These are phyloP conservation scores for Drosophila leontia DNA, from an alignment of 1,140 invertebrate species.

Conservation along the genomic window DNA sequence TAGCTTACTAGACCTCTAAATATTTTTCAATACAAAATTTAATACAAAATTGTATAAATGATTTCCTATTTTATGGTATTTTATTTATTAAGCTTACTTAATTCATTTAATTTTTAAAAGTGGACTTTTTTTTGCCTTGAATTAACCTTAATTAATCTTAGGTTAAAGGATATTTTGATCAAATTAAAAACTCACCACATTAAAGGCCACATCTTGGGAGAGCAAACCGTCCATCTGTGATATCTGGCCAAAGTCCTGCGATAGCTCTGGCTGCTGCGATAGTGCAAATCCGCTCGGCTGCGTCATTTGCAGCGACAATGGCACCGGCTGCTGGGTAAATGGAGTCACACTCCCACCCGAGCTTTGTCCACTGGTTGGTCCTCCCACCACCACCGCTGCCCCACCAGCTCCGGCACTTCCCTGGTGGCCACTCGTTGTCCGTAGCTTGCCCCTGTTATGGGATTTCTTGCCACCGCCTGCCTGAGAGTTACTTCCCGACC, in stretches of 20 bases:
- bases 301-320: constrained; percentile 89
- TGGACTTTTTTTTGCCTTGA: too few species aligned
- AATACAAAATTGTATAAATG: too few species aligned
- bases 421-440: background rate
- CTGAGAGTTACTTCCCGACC: background rate
- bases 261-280: constrained; percentile 93
- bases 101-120: too few species aligned
- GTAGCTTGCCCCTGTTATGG: constrained; percentile 16
- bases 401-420: constrained; percentile 6
- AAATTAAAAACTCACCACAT: constrained; percentile 60
- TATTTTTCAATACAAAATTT: too few species aligned
- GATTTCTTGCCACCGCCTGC: constrained; percentile 44
- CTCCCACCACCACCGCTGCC: background rate
- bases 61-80: too few species aligned
- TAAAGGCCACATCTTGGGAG: constrained; percentile 91
- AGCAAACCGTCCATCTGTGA: constrained; percentile 97
- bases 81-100: too few species aligned
- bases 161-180: too few species aligned
- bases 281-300: constrained; percentile 88
- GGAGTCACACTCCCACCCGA: constrained; percentile 26
- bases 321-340: constrained; percentile 86
- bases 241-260: constrained; percentile 96
- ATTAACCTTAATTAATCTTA: too few species aligned
- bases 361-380: background rate
- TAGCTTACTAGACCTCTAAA: too few species aligned